phyloP scores from a whole-genome alignment of 2,888 invertebrate genomes.

The Cataglyphis albicans region DNA sequence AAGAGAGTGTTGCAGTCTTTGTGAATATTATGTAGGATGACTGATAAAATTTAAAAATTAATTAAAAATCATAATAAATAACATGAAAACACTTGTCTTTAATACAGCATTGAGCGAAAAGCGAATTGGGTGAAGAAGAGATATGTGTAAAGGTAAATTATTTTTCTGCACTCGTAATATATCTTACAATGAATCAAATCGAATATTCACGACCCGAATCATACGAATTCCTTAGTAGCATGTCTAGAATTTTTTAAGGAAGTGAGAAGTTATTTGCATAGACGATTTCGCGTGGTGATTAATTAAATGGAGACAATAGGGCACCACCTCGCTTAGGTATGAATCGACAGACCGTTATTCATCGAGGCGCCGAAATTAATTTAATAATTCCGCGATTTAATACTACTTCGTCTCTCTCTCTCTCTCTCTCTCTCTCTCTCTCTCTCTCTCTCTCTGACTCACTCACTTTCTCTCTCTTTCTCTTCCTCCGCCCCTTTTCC shows the following conservation, averaged over 20 bases:
- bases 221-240: neutral
- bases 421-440: neutral
- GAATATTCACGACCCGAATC: constrained; percentile 24
- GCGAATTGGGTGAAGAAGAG: neutral
- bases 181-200: constrained; percentile 5
- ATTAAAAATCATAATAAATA: neutral
- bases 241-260: constrained; percentile 37
- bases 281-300: constrained; percentile 54
- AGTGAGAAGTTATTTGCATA: constrained; percentile 24
- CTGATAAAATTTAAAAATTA: constrained; percentile 5
- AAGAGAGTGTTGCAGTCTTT: constrained; percentile 20
- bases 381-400: constrained; percentile 64
- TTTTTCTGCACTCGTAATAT: neutral
- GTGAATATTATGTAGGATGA: neutral
- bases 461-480: neutral
- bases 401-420: constrained; percentile 10
- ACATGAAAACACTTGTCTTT: neutral
- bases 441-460: neutral
- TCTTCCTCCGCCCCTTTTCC: constrained; percentile 10
- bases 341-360: constrained; percentile 62
- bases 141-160: neutral
- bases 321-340: constrained; percentile 20
- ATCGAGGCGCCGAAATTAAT: constrained; percentile 58
- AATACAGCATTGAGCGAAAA: neutral
- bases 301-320: constrained; percentile 65